Base-by-base conservation (phyloP, 2,888 invertebrate genomes). In the Zele albiditarsus region DNA sequence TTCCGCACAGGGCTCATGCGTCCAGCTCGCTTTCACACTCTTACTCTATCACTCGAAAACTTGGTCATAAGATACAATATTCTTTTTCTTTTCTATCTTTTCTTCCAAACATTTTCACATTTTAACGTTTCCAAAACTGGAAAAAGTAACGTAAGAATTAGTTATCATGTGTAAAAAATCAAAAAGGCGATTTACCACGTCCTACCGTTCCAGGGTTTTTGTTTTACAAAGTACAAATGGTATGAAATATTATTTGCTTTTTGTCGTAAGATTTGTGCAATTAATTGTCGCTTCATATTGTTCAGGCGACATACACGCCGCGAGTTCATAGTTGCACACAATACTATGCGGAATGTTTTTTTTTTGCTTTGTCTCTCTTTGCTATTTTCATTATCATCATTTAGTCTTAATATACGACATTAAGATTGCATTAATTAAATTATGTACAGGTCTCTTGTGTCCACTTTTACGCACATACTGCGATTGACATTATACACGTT, bases 191-290 rank as follows among this genome's bases (percentile, higher is more conserved):
- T 75, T 74, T 75, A 80, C 77, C 78, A 75, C 75, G 25, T 46
- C 78, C 76, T 67, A 73, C 73, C 72, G 23, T 73, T 23, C 57
- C 66, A 57, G 33, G 20, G 60, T 75, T 65, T 76, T 60, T 72
- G 46, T 72, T 73, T 78, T 76, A 73, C 78, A 84, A 82, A 84
- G 83, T 86, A 86, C 84, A 86, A 86, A 87, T 78, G 49, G 83
- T 87, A 85, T 80, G 85, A 86, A 87, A 85, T 81, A 42, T 82
- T 75, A 60, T 42, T 46, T 70, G 49, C 70, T 70, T 78, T 42
- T 42, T 60, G 79, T 81, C 75, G 73, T 76, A 76, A 82, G 77
- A 80, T 80, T 82, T 82, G 83, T 83, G 83, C 82, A 82, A 77
- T 38, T 49, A 60, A 76, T 76, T 71, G 71, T 75, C 28, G 71